Base-by-base conservation (phyloP, 2,888 invertebrate species). In the Ophonus ardosiacus region DNA sequence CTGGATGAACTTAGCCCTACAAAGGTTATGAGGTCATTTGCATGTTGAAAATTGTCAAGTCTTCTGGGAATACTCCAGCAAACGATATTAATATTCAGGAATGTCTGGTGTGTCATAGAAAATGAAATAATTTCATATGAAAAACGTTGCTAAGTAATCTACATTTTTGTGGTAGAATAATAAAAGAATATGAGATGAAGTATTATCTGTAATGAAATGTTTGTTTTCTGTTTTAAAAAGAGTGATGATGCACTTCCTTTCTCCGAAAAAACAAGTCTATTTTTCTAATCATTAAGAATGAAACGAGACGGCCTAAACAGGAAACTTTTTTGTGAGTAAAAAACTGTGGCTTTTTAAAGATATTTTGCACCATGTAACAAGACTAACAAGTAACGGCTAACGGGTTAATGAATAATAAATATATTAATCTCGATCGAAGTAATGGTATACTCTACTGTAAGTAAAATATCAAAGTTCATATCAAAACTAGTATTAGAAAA, bases 111-210 rank as follows among this genome's bases (percentile, higher is more conserved):
- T 38, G 15, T 68, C 68, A 65, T 65, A 65, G n/a, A 31, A 31
- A 68, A 68, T 68, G 68, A 31, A 68, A 38, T 68, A 68, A 68
- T 68, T 68, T 68, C 31, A 68, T 15, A 7, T 59, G 15, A 59
- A 13, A 59, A 15, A n/a, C 43, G 13, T 51, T 51, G n/a, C n/a
- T n/a, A n/a, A 51, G 6, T 51, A 13, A 5, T 51, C 43, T 13
- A 51, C 43, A 51, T 51, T 51, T 51, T 8, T 59, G 59, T 59
- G 7, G 59, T 59, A 59, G n/a, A 15, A 59, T 59, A 51, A 13
- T 59, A 51, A 51, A 13, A 51, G 13, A 51, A 13, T 13, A 2
- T 51, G 43, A 51, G 13, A 51, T 51, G 6, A 51, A 51, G 13
- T 51, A 10, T 10, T 10, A 51, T 51, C 43, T 51, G 13, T 51